These are phyloP conservation scores for Pangasius djambal DNA, from an alignment of 2,797 vertebrate species.

Conservation along the genomic window DNA sequence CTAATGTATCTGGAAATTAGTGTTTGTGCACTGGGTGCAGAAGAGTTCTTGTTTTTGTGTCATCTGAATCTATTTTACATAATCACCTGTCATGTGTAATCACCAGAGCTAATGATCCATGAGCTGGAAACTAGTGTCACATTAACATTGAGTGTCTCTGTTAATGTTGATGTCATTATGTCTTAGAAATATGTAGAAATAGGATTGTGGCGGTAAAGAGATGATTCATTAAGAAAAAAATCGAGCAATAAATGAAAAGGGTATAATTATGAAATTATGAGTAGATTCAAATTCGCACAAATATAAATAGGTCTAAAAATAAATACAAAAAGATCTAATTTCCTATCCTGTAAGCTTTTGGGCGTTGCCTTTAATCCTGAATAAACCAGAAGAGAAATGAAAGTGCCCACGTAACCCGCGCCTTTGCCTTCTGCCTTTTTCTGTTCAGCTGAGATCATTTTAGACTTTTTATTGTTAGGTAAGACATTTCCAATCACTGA, in stretches of 20 bases:
- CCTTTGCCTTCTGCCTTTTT: not conserved
- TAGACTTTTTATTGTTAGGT: not conserved
- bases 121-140: slow-evolving; percentile 45
- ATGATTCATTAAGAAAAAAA: slow-evolving; percentile 4
- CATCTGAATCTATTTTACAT: slow-evolving; percentile 20
- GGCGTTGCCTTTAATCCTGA: slow-evolving; percentile 8
- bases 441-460: not conserved
- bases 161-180: slow-evolving; percentile 40
- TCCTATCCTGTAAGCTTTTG: not conserved
- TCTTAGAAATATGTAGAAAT: slow-evolving; percentile 41
- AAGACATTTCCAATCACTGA: not conserved
- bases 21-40: slow-evolving; percentile 31
- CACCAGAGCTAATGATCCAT: slow-evolving; percentile 33
- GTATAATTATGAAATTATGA: slow-evolving; percentile 26
- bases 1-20: slow-evolving; percentile 34
- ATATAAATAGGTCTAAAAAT: not conserved
- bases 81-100: slow-evolving; percentile 48
- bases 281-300: not conserved
- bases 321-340: slow-evolving; percentile 2
- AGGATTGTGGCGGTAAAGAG: slow-evolving; percentile 15
- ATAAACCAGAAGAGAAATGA: not conserved
- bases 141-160: slow-evolving; percentile 41
- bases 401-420: not conserved
- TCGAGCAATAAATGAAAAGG: slow-evolving; percentile 48
- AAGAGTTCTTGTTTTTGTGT: slow-evolving; percentile 20